phyloP scores from a whole-genome alignment of 2,888 invertebrate species.

The Leistus spinibarbis region DNA sequence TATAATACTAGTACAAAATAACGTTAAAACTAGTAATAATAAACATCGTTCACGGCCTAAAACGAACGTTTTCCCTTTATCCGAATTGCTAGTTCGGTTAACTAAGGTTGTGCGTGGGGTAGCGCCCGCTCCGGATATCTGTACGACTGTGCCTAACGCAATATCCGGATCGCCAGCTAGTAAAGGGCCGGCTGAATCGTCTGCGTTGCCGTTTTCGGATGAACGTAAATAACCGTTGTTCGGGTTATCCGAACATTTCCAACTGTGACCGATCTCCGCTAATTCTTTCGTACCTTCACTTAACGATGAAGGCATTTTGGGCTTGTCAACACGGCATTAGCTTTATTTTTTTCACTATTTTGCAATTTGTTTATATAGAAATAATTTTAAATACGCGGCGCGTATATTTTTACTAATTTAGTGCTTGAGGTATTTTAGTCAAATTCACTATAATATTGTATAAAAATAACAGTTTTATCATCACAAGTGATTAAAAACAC shows the following conservation, averaged over 20 bases:
- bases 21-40: constrained; percentile 10
- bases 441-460: too few relatives aligned
- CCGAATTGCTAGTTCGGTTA: not conserved
- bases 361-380: too few relatives aligned
- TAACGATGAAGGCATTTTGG: constrained; percentile 9
- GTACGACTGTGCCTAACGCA: constrained; percentile 10
- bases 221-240: constrained; percentile 3
- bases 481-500: not conserved
- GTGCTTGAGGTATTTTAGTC: too few relatives aligned
- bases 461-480: too few relatives aligned
- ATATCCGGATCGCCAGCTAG: not conserved
- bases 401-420: too few relatives aligned
- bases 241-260: constrained; percentile 9
- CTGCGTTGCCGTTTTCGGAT: not conserved
- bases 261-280: not conserved
- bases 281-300: constrained; percentile 6
- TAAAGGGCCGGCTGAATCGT: not conserved
- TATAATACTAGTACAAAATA: constrained; percentile 23
- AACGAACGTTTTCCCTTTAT: not conserved
- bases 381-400: too few relatives aligned
- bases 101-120: constrained; percentile 10
- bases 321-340: too few relatives aligned
- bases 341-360: not conserved
- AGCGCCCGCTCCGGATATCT: not conserved
- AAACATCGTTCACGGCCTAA: constrained; percentile 14